Base-by-base conservation (phyloP, 2,113 vertebrate species). In the Anguilla rostrata region DNA sequence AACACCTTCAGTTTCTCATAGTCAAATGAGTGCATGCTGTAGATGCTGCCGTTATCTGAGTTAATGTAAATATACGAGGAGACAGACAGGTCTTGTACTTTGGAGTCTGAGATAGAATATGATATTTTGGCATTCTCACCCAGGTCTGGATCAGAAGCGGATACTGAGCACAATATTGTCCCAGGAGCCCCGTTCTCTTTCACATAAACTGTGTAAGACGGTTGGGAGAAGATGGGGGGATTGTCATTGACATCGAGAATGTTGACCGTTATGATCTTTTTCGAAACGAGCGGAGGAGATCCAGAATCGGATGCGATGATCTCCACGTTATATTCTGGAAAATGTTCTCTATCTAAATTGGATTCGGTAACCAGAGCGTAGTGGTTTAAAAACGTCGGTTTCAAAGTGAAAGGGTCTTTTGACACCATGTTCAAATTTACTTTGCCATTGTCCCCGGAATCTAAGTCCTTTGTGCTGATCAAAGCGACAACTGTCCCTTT, bases 221-320 rank as follows among this genome's bases (percentile, higher is more conserved):
- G 83, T 49, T 97, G 96, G 3, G 92, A 89, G 15, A 94, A 90
- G 14, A 89, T 86, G n/a, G 97, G 97, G 1, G 95, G 89, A 12
- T 98, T 98, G 87, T 98, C 97, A 84, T 98, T 98, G 0, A 98
- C 95, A 22, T 98, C 97, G 86, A 95, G 96, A 88, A 98, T 92
- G 87, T 93, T 95, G 43, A 98, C 94, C 6, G 92, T 86, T 84
- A 98, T 90, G 0, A 0, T 94, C 84, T 96, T 96, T 0, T 87
- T 95, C 11, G 95, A 92, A 5, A 91, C 94, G 53, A 98, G 92
- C 7, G 96, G 40, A 41, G 97, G 97, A 22, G 92, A 95, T 0
- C 97, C 97, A 0, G 93, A 92, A 49, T 98, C 97, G 8, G 87
- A 92, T 26, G 96, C 97, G 0, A 88, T 93, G 41, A 98, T 93